Base-by-base conservation (phyloP, 2,888 invertebrate species). In the Leptinotarsa rubiginosa region DNA sequence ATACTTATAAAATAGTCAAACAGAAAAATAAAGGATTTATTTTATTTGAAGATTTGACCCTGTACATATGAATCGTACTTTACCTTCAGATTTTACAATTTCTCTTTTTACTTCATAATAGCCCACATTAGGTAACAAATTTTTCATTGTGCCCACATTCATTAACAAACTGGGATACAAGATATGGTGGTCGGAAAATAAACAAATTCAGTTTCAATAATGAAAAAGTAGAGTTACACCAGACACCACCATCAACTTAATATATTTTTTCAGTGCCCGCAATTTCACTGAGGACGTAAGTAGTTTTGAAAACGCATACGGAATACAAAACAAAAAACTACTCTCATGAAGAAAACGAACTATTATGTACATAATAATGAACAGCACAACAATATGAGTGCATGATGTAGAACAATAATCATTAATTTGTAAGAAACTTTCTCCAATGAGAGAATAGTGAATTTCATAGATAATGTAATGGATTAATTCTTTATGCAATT, bases 341-440 rank as follows among this genome's bases (percentile, higher is more conserved):
- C 41, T 62, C 31, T 41, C n/a, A 41, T 41, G 41, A 62, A 62
- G 41, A 62, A 62, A 62, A 62, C 62, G 41, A 62, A 62, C 10
- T 2, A 4, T 41, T 5, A 62, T 62, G 16, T 62, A 62, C 62
- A 62, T 62, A 31, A 41, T 41, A 62, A 31, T 62, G 62, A 62
- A 62, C 5, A 41, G n/a, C 4, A 62, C 25, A 62, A 62, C 62
- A 62, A 31, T 62, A 62, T 62, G 25, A 67, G 56, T 54, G 56
- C 56, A 69, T 56, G 54, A 68, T 49, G 10, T 22, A 54, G 69
- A 69, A 56, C 69, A 59, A 69, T 59, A 56, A 69, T 69, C 47
- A 69, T 69, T 47, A 69, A 47, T 20, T 69, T 56, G 25, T 56
- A 47, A 69, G 69, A 15, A 41, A 69, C 69, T 69, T 69, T 69